A percentile compares a stretch with the other conserved stretches of the same genome.
Evolutionary conservation across 2,113 vertebrate genomes (phyloP).

Genomic region (Calyptomena viridis): DNA sequence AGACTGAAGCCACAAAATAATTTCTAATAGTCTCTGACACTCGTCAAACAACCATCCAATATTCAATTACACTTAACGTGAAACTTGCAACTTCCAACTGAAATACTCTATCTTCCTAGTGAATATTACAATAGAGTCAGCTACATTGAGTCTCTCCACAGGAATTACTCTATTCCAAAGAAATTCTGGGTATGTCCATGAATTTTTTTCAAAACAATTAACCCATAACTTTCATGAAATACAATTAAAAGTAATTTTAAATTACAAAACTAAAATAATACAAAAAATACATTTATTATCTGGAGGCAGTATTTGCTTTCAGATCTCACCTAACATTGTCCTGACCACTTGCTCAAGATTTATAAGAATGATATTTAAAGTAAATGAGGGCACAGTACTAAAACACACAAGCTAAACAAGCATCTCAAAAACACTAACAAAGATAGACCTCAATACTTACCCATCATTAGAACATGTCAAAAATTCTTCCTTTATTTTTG

Average conservation of each 20-base stretch:
- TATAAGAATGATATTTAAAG: background rate
- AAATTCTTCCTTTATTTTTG: slow-evolving; percentile 98
- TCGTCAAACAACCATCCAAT: background rate
- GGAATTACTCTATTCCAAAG: background rate
- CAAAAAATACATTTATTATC: background rate
- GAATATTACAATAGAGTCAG: background rate
- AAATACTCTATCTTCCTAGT: background rate
- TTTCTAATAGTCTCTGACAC: background rate
- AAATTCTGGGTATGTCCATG: background rate
- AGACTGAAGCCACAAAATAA: background rate
- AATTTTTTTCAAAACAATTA: background rate
- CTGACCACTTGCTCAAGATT: background rate
- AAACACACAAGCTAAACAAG: background rate
- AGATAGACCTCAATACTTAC: slow-evolving; percentile 74
- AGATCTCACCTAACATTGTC: background rate
- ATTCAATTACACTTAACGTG: background rate
- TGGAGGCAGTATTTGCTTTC: background rate
- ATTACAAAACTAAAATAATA: background rate
- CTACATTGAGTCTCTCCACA: background rate
- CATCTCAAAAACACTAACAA: background rate
- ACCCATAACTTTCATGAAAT: background rate
- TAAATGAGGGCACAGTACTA: background rate
- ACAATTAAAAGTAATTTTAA: background rate
- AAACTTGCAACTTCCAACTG: background rate
- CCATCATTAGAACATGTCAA: slow-evolving; percentile 98